A percentile compares a stretch with the other conserved stretches of the same genome.
Conservation (phyloP, 2,113 vertebrate species). For the Hemichromis elongatus region DNA sequence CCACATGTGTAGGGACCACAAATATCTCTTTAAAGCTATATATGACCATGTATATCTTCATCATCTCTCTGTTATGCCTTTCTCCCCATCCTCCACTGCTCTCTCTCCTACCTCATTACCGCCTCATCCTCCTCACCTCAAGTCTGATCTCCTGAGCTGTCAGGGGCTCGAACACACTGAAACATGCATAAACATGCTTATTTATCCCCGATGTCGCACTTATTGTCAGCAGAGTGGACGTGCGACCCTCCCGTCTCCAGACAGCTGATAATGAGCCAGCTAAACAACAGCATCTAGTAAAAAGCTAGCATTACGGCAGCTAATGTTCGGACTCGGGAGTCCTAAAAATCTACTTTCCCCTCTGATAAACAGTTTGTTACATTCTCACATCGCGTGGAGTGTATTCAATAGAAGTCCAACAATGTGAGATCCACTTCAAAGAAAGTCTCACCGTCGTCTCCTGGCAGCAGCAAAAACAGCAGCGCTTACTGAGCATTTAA, state of each 20-base stretch:
- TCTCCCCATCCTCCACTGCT: too few relatives aligned
- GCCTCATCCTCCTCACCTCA: background rate
- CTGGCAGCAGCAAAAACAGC: background rate
- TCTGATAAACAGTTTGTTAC: background rate
- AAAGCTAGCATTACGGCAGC: background rate
- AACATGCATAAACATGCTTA: background rate
- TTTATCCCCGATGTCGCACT: background rate
- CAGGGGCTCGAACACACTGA: background rate
- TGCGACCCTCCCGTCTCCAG: background rate
- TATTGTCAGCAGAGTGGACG: background rate
- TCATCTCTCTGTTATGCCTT: background rate
- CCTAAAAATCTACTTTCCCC: background rate
- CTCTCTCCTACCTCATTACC: background rate
- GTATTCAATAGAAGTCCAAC: background rate
- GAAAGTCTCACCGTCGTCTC: background rate
- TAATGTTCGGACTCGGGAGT: background rate
- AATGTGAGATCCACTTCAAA: background rate
- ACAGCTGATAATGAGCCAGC: background rate
- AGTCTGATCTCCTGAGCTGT: background rate
- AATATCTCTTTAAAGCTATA: background rate
- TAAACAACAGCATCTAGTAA: background rate
- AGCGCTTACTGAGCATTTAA: background rate
- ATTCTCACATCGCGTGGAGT: background rate
- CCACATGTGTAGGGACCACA: background rate
- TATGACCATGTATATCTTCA: background rate